A percentile compares a stretch with the other conserved stretches of the same genome.
These are phyloP conservation scores for Sinonovacula constricta DNA, from an alignment of 1,140 invertebrate species.

Conservation along the genomic window DNA sequence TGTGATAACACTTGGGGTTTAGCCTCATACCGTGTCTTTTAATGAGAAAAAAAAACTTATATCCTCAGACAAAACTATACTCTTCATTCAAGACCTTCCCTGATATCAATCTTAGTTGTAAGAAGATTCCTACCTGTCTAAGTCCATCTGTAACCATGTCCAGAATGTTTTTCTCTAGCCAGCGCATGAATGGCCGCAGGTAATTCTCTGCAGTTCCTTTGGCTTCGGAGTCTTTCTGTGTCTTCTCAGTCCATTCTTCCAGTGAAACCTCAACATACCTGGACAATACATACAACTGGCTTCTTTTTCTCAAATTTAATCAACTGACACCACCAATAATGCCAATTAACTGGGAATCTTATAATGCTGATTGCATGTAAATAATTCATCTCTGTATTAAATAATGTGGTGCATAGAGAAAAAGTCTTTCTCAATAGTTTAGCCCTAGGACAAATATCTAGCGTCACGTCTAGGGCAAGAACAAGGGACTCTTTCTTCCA, in stretches of 20 bases:
- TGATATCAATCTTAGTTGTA: background rate
- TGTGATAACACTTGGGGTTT: no score
- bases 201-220: slow-evolving; percentile 63
- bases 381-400: no score
- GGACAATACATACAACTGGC: slow-evolving; percentile 24
- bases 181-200: slow-evolving; percentile 74
- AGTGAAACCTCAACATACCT: slow-evolving; percentile 70
- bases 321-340: no score
- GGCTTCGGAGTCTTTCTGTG: slow-evolving; percentile 50
- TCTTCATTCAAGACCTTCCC: slow-evolving; percentile 3
- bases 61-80: background rate
- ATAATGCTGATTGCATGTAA: no score
- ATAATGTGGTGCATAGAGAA: no score
- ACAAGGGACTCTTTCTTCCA: no score
- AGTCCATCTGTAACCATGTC: slow-evolving; percentile 73
- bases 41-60: background rate
- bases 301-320: no score
- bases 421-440: no score
- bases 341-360: no score
- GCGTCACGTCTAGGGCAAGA: no score
- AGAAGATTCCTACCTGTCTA: slow-evolving; percentile 66
- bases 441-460: no score
- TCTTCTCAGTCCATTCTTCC: slow-evolving; percentile 66
- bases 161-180: slow-evolving; percentile 75
- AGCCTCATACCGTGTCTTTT: no score